These are phyloP conservation scores for Erpornis zantholeuca DNA, from an alignment of 2,113 vertebrate genomes.

Conservation along the genomic window DNA sequence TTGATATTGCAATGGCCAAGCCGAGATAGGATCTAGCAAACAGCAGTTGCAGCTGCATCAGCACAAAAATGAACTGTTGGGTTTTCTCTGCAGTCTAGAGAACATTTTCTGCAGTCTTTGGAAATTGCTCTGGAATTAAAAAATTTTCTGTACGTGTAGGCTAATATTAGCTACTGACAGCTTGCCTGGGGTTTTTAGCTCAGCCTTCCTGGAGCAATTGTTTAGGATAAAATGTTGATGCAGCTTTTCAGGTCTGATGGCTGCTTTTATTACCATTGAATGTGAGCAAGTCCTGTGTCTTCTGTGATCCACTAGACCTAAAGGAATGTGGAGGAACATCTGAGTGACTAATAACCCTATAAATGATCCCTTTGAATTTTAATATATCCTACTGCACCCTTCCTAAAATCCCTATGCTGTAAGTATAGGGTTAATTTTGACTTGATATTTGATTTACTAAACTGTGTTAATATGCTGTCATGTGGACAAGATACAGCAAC, in stretches of 20 bases:
- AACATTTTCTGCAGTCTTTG: slow-evolving; percentile 7
- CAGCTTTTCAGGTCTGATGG: slow-evolving; percentile 21
- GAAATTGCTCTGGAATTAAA: slow-evolving; percentile 18
- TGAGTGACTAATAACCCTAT: neutral
- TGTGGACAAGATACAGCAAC: neutral
- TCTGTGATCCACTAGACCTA: neutral
- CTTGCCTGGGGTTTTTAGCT: slow-evolving; percentile 27
- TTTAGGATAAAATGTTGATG: slow-evolving; percentile 32
- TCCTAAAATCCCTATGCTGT: neutral
- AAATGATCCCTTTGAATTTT: neutral
- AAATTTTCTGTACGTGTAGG: neutral
- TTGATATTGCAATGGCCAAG: slow-evolving; percentile 33
- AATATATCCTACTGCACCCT: neutral
- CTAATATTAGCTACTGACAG: slow-evolving; percentile 30
- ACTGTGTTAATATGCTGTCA: neutral
- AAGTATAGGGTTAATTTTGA: neutral
- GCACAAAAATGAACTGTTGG: neutral
- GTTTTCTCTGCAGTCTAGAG: neutral
- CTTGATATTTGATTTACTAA: neutral
- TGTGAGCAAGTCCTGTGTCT: neutral
- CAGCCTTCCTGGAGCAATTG: slow-evolving; percentile 19
- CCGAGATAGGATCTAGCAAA: slow-evolving; percentile 20
- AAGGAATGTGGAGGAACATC: neutral
- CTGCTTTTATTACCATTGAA: neutral
- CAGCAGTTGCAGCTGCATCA: slow-evolving; percentile 19